These are phyloP conservation scores for Coptodon rendalli DNA, from an alignment of 2,113 vertebrate genomes.

Conservation along the genomic window DNA sequence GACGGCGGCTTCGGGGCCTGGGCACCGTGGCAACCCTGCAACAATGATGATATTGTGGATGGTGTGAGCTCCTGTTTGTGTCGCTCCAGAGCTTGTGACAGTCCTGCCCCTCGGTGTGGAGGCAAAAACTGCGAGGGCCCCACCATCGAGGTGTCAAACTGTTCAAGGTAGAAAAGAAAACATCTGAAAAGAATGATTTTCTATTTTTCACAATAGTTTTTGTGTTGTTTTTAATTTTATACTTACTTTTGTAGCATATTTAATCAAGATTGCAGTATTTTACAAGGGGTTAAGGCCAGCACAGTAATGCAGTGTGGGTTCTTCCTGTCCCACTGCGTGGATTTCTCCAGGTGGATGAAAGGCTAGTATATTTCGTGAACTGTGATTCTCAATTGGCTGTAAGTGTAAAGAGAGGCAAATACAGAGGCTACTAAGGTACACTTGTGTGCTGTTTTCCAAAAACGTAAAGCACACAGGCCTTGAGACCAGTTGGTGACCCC, in stretches of 20 bases:
- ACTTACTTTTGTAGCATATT: not conserved
- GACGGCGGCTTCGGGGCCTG: slow-evolving; percentile 85
- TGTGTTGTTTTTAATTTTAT: not conserved
- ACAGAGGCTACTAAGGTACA: not conserved
- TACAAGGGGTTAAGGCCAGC: not conserved
- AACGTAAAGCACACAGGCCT: not conserved
- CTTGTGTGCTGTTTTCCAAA: not conserved
- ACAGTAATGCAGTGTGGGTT: not conserved
- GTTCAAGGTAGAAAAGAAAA: slow-evolving; percentile 80
- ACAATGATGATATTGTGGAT: slow-evolving; percentile 85
- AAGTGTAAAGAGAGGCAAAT: not conserved
- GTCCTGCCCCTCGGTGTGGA: slow-evolving; percentile 84
- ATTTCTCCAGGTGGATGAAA: not conserved
- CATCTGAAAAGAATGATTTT: not conserved
- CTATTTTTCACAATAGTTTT: not conserved
- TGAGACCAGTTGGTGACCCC: not conserved
- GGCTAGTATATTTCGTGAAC: not conserved
- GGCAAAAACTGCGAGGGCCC: slow-evolving; percentile 83
- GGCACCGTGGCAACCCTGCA: slow-evolving; percentile 91
- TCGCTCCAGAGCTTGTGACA: slow-evolving; percentile 86
- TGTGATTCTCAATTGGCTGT: not conserved
- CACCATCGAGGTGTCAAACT: slow-evolving; percentile 92
- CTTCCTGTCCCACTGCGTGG: not conserved
- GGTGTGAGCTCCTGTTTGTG: slow-evolving; percentile 86
- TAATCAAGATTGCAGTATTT: not conserved